These are phyloP conservation scores for Leptosomus discolor DNA, from an alignment of 2,113 vertebrate genomes.

Conservation along the genomic window DNA sequence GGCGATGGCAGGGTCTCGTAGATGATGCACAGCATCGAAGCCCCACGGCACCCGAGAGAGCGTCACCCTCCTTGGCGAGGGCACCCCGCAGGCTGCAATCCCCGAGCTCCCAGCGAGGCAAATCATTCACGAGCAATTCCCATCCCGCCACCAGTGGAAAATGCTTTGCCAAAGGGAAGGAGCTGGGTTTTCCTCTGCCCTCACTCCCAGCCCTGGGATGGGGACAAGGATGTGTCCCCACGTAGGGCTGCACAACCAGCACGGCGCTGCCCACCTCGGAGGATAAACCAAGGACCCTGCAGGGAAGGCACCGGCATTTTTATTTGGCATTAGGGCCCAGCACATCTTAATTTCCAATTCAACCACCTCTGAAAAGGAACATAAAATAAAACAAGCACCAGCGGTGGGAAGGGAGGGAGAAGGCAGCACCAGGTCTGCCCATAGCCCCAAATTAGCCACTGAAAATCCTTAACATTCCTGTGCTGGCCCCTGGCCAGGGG, in stretches of 20 bases:
- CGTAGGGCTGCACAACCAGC: accelerated
- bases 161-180: background rate
- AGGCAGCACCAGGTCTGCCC: background rate
- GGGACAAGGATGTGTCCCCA: accelerated
- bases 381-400: background rate
- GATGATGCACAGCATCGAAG: background rate
- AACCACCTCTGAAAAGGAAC: background rate
- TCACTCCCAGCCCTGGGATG: accelerated
- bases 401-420: background rate
- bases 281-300: background rate
- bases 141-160: background rate
- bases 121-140: background rate
- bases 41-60: background rate
- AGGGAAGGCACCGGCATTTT: background rate
- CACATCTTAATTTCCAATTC: background rate
- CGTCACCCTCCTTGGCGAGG: background rate
- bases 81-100: background rate
- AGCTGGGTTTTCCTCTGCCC: background rate
- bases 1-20: background rate
- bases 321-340: background rate
- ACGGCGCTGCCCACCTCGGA: background rate
- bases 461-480: background rate
- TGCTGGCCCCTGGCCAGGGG: background rate
- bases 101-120: background rate
- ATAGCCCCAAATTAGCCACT: background rate